A percentile compares a stretch with the other conserved stretches of the same genome.
These are phyloP conservation scores for Habrosyne pyritoides DNA, from an alignment of 2,888 invertebrate species.

Conservation along the genomic window DNA sequence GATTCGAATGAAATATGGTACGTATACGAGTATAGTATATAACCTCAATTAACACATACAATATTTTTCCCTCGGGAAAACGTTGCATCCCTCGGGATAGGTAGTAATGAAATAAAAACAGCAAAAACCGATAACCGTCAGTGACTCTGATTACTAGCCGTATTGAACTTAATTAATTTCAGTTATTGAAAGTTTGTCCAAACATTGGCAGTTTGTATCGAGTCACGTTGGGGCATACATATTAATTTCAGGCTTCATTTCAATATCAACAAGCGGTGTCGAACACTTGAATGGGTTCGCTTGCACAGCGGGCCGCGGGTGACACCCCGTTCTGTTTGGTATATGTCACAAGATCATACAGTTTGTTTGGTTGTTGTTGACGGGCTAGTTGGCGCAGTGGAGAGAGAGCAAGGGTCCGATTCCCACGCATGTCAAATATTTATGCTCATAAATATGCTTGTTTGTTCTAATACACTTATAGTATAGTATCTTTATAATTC, in stretches of 20 bases:
- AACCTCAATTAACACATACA: no score
- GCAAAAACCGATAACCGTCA: not conserved
- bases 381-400: no score
- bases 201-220: conserved; percentile 58
- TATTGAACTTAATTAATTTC: conserved; percentile 7
- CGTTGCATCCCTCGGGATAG: no score
- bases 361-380: no score
- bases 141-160: not conserved
- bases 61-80: no score
- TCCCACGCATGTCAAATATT: no score
- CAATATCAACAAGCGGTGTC: conserved; percentile 69
- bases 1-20: no score
- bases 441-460: no score
- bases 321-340: not conserved
- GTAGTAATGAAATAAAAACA: not conserved
- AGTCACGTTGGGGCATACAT: conserved; percentile 52
- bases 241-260: conserved; percentile 74
- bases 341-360: not conserved
- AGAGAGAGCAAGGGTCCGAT: no score
- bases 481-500: no score
- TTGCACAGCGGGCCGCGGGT: conserved; percentile 13
- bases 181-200: conserved; percentile 53
- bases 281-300: conserved; percentile 39
- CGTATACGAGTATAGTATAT: no score
- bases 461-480: no score